These are phyloP conservation scores for Catostomus latipinnis DNA, from an alignment of 2,797 vertebrate genomes.

Conservation along the genomic window DNA sequence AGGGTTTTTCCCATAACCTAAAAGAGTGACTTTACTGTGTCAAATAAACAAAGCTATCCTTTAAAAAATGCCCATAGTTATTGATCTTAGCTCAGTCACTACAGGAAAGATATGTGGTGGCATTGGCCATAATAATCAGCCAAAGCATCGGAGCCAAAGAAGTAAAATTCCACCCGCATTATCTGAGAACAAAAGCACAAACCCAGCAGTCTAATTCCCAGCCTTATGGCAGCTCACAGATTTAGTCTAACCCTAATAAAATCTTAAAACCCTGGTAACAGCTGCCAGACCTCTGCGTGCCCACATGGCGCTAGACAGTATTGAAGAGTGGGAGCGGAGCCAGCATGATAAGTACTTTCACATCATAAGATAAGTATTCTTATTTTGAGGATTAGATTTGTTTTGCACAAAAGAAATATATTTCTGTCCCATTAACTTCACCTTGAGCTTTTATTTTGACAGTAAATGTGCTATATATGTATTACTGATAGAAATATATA, in stretches of 20 bases:
- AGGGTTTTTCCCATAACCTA: background rate
- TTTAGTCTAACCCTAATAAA: conserved; percentile 55
- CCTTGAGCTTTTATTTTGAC: no score
- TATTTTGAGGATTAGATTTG: no score
- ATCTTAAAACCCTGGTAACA: conserved; percentile 68
- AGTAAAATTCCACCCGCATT: conserved; percentile 1
- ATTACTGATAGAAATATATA: no score
- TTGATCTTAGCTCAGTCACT: no score
- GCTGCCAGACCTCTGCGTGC: conserved; percentile 64
- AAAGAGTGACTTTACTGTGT: background rate
- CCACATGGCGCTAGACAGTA: no score
- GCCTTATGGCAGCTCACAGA: conserved; percentile 35
- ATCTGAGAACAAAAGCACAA: conserved; percentile 17
- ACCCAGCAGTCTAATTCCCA: conserved; percentile 17
- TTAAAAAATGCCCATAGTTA: background rate
- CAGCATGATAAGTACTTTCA: no score
- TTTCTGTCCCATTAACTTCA: no score
- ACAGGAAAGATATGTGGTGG: background rate
- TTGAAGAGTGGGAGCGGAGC: no score
- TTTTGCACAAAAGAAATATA: no score
- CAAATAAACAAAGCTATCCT: background rate
- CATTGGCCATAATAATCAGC: conserved; percentile 7
- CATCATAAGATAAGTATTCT: no score
- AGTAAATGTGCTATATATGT: no score
- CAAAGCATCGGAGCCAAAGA: conserved; percentile 15